Evolutionary conservation across 2,888 invertebrate species (phyloP).

Genomic region (Schizotus pectinicornis): DNA sequence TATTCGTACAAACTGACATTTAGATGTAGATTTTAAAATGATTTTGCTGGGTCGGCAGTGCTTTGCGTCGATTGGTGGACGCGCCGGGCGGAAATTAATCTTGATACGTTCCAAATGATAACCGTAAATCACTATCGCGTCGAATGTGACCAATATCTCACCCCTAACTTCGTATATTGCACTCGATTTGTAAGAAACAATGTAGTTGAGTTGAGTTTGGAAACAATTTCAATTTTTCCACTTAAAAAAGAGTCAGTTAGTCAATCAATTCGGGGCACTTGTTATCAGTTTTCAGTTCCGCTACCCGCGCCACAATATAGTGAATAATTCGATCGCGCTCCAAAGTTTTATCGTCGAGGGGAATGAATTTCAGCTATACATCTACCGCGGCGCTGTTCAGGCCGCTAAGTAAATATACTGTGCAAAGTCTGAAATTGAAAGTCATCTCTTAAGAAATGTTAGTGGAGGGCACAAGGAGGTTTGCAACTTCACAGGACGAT

Average conservation of each 20-base stretch:
- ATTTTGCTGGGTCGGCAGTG: constrained; percentile 29
- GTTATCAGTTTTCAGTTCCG: constrained; percentile 53
- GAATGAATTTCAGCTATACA: constrained; percentile 51
- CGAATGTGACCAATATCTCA: constrained; percentile 36
- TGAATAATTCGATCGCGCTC: constrained; percentile 56
- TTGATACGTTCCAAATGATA: constrained; percentile 36
- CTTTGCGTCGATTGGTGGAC: constrained; percentile 29
- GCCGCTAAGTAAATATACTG: constrained; percentile 55
- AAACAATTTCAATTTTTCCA: constrained; percentile 49
- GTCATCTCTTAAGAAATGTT: constrained; percentile 54
- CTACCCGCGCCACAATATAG: constrained; percentile 52
- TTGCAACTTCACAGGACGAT: constrained; percentile 38
- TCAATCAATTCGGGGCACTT: constrained; percentile 54
- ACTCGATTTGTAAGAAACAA: constrained; percentile 37
- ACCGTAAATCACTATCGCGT: constrained; percentile 35
- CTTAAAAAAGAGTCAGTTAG: constrained; percentile 50
- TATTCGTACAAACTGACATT: constrained; percentile 32
- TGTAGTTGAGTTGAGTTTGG: constrained; percentile 38
- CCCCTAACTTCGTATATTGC: constrained; percentile 29
- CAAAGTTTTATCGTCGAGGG: constrained; percentile 54
- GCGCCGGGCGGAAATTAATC: constrained; percentile 34
- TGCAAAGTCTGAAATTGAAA: constrained; percentile 57
- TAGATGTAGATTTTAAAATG: constrained; percentile 34
- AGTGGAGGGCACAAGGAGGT: constrained; percentile 42
- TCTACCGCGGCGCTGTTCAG: constrained; percentile 42